Evolutionary conservation across 2,113 vertebrate species (phyloP).

Genomic region (Petromus typicus): DNA sequence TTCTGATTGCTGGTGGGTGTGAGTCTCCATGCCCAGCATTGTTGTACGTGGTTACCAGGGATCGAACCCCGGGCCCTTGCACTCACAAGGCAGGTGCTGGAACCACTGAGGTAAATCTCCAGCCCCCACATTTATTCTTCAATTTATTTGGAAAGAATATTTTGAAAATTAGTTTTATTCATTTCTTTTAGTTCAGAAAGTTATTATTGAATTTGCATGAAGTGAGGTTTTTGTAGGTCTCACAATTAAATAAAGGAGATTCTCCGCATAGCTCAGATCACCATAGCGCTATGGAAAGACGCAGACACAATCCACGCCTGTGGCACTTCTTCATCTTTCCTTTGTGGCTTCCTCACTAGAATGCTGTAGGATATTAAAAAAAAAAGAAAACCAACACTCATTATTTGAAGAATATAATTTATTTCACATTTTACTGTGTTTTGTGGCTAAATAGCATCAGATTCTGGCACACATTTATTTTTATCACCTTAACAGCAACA

Average conservation of each 20-base stretch:
- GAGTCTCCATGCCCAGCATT: no score
- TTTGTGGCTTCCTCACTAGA: constrained; percentile 1
- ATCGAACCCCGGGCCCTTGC: no score
- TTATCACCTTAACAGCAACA: constrained; percentile 30
- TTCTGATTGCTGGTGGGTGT: no score
- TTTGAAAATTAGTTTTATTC: neutral
- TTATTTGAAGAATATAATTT: constrained; percentile 67
- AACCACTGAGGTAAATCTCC: no score
- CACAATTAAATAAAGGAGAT: neutral
- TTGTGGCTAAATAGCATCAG: constrained; percentile 1
- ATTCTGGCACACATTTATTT: constrained; percentile 15
- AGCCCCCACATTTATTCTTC: neutral
- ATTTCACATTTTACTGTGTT: constrained; percentile 61
- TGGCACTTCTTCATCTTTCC: neutral
- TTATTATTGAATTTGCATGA: no score
- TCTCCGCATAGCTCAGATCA: neutral
- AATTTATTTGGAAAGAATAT: constrained; percentile 13
- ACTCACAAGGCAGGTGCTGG: no score
- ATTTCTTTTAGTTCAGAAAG: neutral
- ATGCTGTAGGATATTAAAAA: neutral
- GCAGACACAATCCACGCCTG: neutral
- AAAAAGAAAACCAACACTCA: constrained; percentile 56
- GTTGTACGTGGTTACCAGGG: no score
- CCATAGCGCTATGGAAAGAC: neutral
- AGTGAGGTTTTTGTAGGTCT: neutral